Conservation (phyloP, 2,797 vertebrate species). For the Macropodus opercularis region DNA sequence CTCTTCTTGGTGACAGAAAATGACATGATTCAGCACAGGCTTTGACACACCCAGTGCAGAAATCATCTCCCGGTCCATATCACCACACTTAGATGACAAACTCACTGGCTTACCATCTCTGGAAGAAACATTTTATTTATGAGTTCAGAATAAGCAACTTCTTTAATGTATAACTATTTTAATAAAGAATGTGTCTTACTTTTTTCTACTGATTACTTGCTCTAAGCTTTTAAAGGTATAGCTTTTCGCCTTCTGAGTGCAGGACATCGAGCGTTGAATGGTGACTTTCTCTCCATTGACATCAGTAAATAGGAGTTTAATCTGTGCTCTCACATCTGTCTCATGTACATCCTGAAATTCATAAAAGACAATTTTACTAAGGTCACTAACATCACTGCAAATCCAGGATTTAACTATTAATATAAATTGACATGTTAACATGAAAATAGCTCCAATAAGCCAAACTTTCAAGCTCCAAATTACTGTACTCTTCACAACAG, state of each 20-base stretch:
- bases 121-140: neutral
- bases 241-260: slow-evolving; percentile 93
- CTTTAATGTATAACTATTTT: neutral
- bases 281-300: slow-evolving; percentile 87
- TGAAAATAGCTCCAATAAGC: neutral
- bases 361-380: slow-evolving; percentile 10
- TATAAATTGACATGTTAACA: neutral
- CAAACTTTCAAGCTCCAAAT: neutral
- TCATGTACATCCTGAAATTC: slow-evolving; percentile 85
- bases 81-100: slow-evolving; percentile 94
- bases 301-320: slow-evolving; percentile 90
- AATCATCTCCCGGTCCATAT: slow-evolving; percentile 96
- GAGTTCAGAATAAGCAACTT: too few species aligned
- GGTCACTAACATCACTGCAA: neutral
- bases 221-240: slow-evolving; percentile 93
- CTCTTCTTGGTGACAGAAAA: slow-evolving; percentile 99
- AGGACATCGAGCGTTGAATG: slow-evolving; percentile 94
- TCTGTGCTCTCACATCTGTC: slow-evolving; percentile 95
- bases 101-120: slow-evolving; percentile 91
- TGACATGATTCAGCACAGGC: slow-evolving; percentile 93
- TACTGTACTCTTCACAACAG: too few species aligned
- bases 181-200: slow-evolving; percentile 76
- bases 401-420: neutral
- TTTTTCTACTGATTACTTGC: slow-evolving; percentile 90
- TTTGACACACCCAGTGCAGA: slow-evolving; percentile 93